Evolutionary conservation across 2,888 invertebrate species (phyloP).

Genomic region (Brachyptera risi): DNA sequence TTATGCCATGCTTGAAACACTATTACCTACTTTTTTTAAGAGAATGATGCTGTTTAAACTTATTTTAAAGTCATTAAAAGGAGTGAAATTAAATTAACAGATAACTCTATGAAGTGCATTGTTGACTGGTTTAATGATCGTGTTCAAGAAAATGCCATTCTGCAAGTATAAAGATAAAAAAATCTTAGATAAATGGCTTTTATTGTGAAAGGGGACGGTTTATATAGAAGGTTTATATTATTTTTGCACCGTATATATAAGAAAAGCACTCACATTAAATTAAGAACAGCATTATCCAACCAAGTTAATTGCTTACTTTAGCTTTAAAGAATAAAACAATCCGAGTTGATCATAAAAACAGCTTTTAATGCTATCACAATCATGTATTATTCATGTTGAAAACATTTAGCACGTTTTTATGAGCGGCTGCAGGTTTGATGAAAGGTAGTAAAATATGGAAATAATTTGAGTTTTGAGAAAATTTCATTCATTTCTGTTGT

Average conservation of each 20-base stretch:
- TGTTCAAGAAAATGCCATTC: background rate
- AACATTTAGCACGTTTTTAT: no score
- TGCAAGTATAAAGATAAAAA: background rate
- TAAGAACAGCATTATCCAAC: constrained; percentile 4
- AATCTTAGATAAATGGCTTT: background rate
- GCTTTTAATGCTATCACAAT: constrained; percentile 15
- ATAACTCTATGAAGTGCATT: background rate
- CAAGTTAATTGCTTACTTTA: constrained; percentile 6
- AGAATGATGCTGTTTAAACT: no score
- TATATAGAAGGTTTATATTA: constrained; percentile 4
- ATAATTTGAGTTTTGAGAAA: no score
- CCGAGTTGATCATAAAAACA: constrained; percentile 3
- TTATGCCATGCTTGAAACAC: no score
- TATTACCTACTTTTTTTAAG: no score
- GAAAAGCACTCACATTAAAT: constrained; percentile 13
- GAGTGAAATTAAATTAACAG: constrained; percentile 6
- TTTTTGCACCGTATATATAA: background rate
- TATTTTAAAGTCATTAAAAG: no score
- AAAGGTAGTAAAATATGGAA: no score
- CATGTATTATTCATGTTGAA: background rate
- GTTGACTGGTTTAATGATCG: constrained; percentile 1
- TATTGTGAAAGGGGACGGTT: background rate
- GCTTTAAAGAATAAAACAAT: constrained; percentile 10
- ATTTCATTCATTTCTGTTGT: no score
- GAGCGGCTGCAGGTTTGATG: no score